Evolutionary conservation across 1,140 invertebrate genomes (phyloP), one percentile per base, ranked within the genome.

Genomic region (Pseudobourletiella spinata): DNA sequence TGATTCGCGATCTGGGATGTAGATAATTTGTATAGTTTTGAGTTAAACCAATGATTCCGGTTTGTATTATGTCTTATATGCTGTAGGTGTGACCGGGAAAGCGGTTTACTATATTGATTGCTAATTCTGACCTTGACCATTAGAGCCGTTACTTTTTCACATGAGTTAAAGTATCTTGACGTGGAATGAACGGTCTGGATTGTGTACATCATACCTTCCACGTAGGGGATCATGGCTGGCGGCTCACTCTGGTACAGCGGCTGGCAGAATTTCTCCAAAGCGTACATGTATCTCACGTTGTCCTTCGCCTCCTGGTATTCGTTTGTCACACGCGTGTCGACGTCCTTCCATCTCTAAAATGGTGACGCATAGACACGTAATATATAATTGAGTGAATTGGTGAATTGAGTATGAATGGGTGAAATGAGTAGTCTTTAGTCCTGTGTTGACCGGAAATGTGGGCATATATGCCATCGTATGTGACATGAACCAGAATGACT

Each of bases 201-300:
- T 0, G 85, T 83, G 62, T 87, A 82, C 72, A 91, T 76, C 16
- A 91, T 75, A 11, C 82, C 79, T 0, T 83, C 82, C 62, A 91
- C 80, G 70, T 82, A 82, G 63, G 82, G 79, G 15, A 82, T 80
- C 73, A 89, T 86, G 67, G 82, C 79, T 6, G 82, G 78, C 30
- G 86, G 85, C 69, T 84, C 80, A 35, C 22, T 83, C 71, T 86
- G 82, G 71, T 92, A 91, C 18, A 95, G 77, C 0, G 89, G 88
- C 70, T 88, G 82, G 72, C 86, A 91, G 74, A 88, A 92, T 74
- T 87, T 87, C 72, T 92, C 87, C 64, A 95, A 77, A 43, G 87
- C 85, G 70, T 89, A 88, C 55, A 95, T 80, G 76, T 90, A 94
- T 70, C 87, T 87, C 0, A 93, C 85, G 74, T 93, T 95, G 75